phyloP scores from a whole-genome alignment of 2,797 vertebrate genomes.

The Chaenodraco wilsoni region DNA sequence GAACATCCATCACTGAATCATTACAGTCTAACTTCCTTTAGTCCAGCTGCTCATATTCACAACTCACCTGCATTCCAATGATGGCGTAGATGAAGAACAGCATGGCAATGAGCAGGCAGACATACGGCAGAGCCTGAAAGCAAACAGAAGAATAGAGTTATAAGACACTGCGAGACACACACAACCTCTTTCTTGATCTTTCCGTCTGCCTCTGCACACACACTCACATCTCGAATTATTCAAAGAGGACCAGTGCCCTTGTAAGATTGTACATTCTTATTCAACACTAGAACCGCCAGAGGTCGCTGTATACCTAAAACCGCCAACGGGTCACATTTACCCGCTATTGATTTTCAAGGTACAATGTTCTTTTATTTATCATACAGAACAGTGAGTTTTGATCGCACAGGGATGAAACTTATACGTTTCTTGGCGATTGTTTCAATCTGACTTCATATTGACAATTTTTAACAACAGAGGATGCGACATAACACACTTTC shows the following conservation, averaged over 20 bases:
- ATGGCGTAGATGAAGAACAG: constrained; percentile 99
- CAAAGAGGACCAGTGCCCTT: constrained; percentile 22
- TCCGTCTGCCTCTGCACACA: constrained; percentile 7
- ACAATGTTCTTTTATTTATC: too few species aligned
- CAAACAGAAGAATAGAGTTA: constrained; percentile 29
- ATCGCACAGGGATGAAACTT: too few species aligned
- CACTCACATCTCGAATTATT: constrained; percentile 23
- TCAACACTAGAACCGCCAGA: constrained; percentile 8
- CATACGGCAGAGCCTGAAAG: constrained; percentile 93
- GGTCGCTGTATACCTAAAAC: too few species aligned
- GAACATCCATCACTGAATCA: neutral
- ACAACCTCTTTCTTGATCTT: constrained; percentile 17
- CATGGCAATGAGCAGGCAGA: constrained; percentile 98
- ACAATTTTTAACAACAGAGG: too few species aligned
- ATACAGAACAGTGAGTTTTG: too few species aligned
- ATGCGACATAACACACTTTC: too few species aligned
- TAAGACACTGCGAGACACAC: neutral
- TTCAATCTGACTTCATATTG: too few species aligned
- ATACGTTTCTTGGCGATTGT: too few species aligned
- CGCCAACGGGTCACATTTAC: too few species aligned
- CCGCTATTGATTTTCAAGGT: too few species aligned
- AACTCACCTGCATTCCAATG: constrained; percentile 97
- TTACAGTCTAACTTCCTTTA: neutral
- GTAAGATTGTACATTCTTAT: constrained; percentile 42
- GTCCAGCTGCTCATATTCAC: neutral